These are phyloP conservation scores for Lasiurus borealis DNA, from an alignment of 2,113 vertebrate genomes.

Conservation along the genomic window DNA sequence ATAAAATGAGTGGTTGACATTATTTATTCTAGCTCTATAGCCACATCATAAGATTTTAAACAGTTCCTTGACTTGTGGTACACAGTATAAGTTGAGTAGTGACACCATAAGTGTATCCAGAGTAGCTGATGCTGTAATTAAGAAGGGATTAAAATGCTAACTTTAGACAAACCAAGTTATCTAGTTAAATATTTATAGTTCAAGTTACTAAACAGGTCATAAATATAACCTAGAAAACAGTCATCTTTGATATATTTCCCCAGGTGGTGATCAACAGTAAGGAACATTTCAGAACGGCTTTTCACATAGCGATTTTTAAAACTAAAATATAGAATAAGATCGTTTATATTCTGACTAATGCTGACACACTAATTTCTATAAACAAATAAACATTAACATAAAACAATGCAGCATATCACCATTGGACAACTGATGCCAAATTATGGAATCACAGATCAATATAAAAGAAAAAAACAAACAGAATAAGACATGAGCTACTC, in stretches of 20 bases:
- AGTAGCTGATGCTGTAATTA: background rate
- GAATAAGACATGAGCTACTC: background rate
- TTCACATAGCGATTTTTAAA: background rate
- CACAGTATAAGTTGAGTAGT: background rate
- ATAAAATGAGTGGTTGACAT: background rate
- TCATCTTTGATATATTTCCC: background rate
- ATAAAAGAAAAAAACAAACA: background rate
- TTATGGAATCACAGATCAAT: background rate
- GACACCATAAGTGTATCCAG: background rate
- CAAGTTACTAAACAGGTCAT: background rate
- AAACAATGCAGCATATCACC: background rate
- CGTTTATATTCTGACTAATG: background rate
- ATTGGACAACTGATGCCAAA: background rate
- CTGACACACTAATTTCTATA: background rate
- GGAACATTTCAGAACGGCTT: background rate
- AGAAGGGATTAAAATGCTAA: background rate
- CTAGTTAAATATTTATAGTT: background rate
- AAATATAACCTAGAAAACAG: background rate
- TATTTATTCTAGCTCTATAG: background rate
- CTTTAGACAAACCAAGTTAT: background rate
- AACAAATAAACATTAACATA: constrained; percentile 9
- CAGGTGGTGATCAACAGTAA: background rate
- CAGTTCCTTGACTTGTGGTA: background rate
- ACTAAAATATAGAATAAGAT: background rate
- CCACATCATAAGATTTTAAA: background rate